A percentile compares a stretch with the other conserved stretches of the same genome.
Conservation (phyloP, 1,140 invertebrate species). For the Pantala flavescens region DNA sequence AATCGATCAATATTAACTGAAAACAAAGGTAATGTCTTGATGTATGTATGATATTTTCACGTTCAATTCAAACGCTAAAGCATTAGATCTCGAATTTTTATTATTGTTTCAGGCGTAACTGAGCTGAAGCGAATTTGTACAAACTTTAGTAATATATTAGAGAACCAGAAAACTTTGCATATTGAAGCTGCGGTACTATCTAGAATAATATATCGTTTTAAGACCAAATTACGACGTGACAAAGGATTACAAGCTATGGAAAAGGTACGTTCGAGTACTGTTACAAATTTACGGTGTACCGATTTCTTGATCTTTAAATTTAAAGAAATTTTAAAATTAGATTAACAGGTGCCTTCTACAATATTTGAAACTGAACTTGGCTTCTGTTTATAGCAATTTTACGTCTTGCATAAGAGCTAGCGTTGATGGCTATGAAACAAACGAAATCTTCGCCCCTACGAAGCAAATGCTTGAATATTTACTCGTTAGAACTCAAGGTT, state of each 20-base stretch:
- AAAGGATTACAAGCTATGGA: constrained; percentile 46
- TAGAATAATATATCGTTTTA: constrained; percentile 47
- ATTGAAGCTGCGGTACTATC: constrained; percentile 44
- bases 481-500: constrained; percentile 41
- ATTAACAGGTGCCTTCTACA: constrained; percentile 42
- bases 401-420: constrained; percentile 29
- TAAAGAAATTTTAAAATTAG: constrained; percentile 2
- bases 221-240: constrained; percentile 47
- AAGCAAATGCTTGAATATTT: constrained; percentile 47
- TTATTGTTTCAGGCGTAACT: no score
- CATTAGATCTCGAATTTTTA: no score
- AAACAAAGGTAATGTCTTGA: no score
- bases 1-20: no score
- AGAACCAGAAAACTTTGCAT: constrained; percentile 37
- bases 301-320: not conserved
- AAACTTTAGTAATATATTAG: not conserved
- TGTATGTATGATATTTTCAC: no score
- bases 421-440: constrained; percentile 33
- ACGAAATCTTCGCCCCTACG: constrained; percentile 37
- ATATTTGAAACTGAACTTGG: constrained; percentile 36
- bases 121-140: not conserved
- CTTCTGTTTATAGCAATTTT: not conserved
- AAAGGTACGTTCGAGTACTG: constrained; percentile 27
- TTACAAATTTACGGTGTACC: not conserved
- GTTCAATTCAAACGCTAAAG: no score